Conservation (phyloP, 1,140 invertebrate species). For the Sitophilus oryzae region DNA sequence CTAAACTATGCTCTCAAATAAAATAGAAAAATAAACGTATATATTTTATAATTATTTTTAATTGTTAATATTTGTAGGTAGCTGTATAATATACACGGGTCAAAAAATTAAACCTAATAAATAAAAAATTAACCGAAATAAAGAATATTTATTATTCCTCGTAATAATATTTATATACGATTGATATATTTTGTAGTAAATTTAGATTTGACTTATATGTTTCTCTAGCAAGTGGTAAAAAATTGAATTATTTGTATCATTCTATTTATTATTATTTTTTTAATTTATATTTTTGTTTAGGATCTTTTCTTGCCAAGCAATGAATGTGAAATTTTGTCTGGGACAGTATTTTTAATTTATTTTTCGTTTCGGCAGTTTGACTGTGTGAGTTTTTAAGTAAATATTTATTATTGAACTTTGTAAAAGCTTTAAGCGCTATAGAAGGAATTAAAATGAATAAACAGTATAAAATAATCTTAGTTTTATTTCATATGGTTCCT, state of each 20-base stretch:
- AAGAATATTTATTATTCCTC: not conserved
- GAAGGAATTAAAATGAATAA: not conserved
- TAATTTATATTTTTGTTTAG: not conserved
- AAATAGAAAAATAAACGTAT: not conserved
- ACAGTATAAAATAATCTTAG: not conserved
- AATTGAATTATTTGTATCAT: not conserved
- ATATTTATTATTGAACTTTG: constrained; percentile 2
- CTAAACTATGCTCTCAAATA: too few relatives aligned
- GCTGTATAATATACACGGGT: not conserved
- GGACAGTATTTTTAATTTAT: constrained; percentile 6
- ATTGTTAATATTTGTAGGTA: too few relatives aligned
- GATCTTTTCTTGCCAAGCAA: constrained; percentile 2
- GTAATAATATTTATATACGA: not conserved
- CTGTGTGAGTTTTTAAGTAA: not conserved
- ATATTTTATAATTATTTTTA: not conserved
- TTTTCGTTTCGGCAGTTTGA: constrained; percentile 1
- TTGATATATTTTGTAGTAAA: not conserved
- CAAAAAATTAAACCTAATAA: not conserved
- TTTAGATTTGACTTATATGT: too few relatives aligned
- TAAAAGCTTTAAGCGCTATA: not conserved
- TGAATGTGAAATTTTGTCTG: not conserved
- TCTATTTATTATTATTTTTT: not conserved
- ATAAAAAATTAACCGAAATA: not conserved
- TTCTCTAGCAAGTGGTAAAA: too few relatives aligned
- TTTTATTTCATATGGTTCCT: too few relatives aligned